Evolutionary conservation across 2,888 invertebrate genomes (phyloP).

Genomic region (Drosophila neonasuta): DNA sequence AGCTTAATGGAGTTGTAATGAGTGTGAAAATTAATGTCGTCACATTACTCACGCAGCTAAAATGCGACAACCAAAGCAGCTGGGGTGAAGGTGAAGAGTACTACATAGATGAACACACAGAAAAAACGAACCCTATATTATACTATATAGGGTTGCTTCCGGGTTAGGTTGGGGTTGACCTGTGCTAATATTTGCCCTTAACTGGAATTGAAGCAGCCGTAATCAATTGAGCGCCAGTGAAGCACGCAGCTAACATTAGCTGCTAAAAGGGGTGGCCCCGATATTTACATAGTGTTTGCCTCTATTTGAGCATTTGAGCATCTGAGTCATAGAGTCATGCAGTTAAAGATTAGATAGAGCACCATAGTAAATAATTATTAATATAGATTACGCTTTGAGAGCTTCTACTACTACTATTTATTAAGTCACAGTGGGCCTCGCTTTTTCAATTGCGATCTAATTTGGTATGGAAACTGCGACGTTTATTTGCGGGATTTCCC

Average conservation of each 20-base stretch:
- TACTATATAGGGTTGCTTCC: slow-evolving; percentile 13
- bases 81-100: background rate
- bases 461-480: background rate
- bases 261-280: slow-evolving; percentile 26
- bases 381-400: slow-evolving; percentile 16
- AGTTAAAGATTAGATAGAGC: slow-evolving; percentile 37
- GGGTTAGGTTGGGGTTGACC: slow-evolving; percentile 16
- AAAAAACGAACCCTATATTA: background rate
- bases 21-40: slow-evolving; percentile 78
- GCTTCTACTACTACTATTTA: background rate
- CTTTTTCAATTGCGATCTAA: slow-evolving; percentile 4
- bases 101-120: background rate
- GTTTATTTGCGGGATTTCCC: background rate
- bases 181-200: slow-evolving; percentile 64
- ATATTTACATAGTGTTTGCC: slow-evolving; percentile 27
- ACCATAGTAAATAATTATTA: slow-evolving; percentile 11
- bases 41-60: slow-evolving; percentile 76
- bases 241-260: background rate
- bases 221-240: slow-evolving; percentile 47
- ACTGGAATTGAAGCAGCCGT: slow-evolving; percentile 51
- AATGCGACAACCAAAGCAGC: slow-evolving; percentile 24
- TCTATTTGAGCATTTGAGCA: slow-evolving; percentile 12
- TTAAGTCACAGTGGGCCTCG: slow-evolving; percentile 4
- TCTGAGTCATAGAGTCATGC: slow-evolving; percentile 38
- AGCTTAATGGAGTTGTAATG: slow-evolving; percentile 76